phyloP scores from a whole-genome alignment of 1,140 invertebrate species.

The Drosophila tsacasi region DNA sequence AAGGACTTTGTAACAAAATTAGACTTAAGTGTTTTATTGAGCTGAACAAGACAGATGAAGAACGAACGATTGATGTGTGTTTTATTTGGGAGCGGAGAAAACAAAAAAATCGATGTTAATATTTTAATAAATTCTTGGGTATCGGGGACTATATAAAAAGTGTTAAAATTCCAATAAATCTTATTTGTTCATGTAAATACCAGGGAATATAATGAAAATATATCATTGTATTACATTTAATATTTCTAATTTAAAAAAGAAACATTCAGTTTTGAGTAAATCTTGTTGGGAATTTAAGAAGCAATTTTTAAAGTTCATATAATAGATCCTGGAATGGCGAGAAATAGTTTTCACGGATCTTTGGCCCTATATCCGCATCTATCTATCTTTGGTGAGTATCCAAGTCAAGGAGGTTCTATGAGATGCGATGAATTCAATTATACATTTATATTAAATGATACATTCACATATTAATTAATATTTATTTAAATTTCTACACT shows the following conservation, averaged over 20 bases:
- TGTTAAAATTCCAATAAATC: not conserved
- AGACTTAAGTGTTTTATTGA: conserved; percentile 77
- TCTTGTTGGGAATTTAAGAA: not conserved
- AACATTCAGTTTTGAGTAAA: not conserved
- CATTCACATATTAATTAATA: too few relatives aligned
- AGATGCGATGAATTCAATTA: not conserved
- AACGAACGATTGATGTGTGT: conserved; percentile 42
- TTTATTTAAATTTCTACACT: not conserved
- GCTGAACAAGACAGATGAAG: conserved; percentile 54
- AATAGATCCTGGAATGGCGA: not conserved
- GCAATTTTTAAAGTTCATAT: not conserved
- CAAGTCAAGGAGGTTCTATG: not conserved
- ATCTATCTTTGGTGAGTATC: not conserved
- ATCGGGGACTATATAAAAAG: not conserved
- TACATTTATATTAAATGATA: not conserved
- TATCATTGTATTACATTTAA: not conserved
- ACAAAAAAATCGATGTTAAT: not conserved
- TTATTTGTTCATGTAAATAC: not conserved
- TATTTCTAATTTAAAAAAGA: not conserved
- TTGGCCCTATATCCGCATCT: not conserved
- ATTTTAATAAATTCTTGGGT: not conserved
- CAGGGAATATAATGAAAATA: not conserved
- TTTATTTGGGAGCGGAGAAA: conserved; percentile 11
- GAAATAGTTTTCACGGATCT: not conserved
- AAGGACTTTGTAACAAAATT: conserved; percentile 68